Conservation (phyloP, 2,888 invertebrate genomes). For the Aplocera efformata region DNA sequence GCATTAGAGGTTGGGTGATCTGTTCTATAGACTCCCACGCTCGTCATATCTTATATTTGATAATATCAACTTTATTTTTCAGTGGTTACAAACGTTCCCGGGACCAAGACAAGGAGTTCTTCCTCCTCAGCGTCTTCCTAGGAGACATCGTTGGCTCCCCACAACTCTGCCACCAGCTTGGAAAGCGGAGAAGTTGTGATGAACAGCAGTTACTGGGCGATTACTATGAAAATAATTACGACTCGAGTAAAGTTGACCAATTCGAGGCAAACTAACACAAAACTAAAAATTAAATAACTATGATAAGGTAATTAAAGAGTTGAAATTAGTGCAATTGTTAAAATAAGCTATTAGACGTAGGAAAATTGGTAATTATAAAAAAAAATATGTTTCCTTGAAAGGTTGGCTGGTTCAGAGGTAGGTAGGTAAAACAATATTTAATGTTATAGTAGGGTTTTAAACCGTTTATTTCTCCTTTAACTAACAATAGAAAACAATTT, state of each 20-base stretch:
- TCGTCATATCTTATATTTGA: not conserved
- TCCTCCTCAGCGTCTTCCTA: conserved; percentile 90
- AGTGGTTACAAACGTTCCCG: conserved; percentile 90
- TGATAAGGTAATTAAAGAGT: too few relatives aligned
- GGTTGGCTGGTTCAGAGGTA: too few relatives aligned
- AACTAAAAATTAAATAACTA: not conserved
- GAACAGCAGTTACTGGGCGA: conserved; percentile 35
- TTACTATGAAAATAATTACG: conserved; percentile 10
- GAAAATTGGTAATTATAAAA: too few relatives aligned
- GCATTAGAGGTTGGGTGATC: too few relatives aligned
- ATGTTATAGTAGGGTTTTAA: too few relatives aligned
- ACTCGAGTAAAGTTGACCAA: too few relatives aligned
- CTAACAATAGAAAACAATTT: too few relatives aligned
- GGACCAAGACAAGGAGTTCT: conserved; percentile 88
- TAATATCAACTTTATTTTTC: conserved; percentile 40
- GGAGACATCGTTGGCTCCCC: conserved; percentile 92
- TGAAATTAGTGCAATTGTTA: too few relatives aligned
- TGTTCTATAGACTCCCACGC: not conserved
- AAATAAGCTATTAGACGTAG: too few relatives aligned
- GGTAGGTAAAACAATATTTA: too few relatives aligned
- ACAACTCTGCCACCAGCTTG: conserved; percentile 88
- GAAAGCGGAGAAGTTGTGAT: conserved; percentile 79
- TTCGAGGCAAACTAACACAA: not conserved
- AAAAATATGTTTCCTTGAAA: too few relatives aligned
- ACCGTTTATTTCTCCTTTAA: too few relatives aligned